These are phyloP conservation scores for Heliconius congener DNA, from an alignment of 1,140 invertebrate species.

Conservation along the genomic window DNA sequence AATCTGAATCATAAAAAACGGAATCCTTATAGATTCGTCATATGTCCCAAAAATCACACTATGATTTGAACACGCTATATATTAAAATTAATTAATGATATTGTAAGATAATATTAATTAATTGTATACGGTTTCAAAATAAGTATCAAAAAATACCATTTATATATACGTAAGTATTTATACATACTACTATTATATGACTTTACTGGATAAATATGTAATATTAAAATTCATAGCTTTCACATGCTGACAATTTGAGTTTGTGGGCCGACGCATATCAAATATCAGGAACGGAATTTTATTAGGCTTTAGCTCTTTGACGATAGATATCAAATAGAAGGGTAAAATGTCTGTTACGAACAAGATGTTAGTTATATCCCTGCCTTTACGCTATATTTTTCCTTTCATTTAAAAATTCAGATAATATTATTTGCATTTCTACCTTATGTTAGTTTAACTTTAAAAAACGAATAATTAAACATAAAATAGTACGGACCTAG, in stretches of 20 bases:
- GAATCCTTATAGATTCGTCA: background rate
- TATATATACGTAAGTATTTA: no score
- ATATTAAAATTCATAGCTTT: background rate
- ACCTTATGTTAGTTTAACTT: no score
- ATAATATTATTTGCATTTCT: no score
- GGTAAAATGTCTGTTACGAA: background rate
- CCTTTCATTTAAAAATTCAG: no score
- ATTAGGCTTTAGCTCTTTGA: slow-evolving; percentile 11
- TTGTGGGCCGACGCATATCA: background rate
- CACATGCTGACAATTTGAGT: slow-evolving; percentile 2
- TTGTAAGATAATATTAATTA: no score
- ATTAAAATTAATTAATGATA: no score
- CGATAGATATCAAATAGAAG: background rate
- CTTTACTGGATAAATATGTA: background rate
- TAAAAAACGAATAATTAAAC: background rate
- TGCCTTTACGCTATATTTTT: background rate
- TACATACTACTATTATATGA: background rate
- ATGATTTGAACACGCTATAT: no score
- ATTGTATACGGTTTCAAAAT: no score
- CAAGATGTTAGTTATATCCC: background rate
- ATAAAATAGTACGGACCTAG: background rate
- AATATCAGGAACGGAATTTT: background rate
- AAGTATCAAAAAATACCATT: no score
- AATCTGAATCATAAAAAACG: background rate
- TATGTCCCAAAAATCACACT: background rate